Evolutionary conservation across 1,140 invertebrate genomes (phyloP).

Genomic region (Helicoverpa armigera): DNA sequence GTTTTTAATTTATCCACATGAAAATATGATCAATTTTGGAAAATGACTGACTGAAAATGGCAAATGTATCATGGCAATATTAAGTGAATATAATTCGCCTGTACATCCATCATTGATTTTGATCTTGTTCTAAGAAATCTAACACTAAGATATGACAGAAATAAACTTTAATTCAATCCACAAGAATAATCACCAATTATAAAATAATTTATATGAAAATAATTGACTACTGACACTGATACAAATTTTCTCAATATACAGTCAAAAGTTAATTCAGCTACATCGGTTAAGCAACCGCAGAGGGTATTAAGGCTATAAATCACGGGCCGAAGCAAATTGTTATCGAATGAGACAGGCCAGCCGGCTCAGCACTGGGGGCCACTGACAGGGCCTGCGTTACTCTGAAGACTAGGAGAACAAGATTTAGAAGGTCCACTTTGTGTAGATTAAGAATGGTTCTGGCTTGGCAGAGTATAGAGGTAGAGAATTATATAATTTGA

Average conservation of each 20-base stretch:
- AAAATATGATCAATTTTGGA: too few relatives aligned
- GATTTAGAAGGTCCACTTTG: not conserved
- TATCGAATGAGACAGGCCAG: constrained; percentile 66
- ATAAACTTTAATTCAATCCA: too few relatives aligned
- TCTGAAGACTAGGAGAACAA: not conserved
- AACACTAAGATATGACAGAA: too few relatives aligned
- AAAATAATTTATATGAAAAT: not conserved
- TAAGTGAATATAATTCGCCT: too few relatives aligned
- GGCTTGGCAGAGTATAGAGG: too few relatives aligned
- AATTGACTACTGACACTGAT: not conserved
- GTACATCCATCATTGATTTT: too few relatives aligned
- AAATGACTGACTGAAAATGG: too few relatives aligned
- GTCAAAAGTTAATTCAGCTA: constrained; percentile 51
- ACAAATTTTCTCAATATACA: constrained; percentile 38
- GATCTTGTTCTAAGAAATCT: too few relatives aligned
- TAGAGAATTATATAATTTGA: too few relatives aligned
- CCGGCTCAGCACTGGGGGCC: constrained; percentile 34
- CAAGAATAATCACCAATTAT: not conserved
- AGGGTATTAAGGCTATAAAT: constrained; percentile 68
- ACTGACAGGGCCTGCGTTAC: constrained; percentile 29
- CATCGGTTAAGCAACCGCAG: constrained; percentile 54
- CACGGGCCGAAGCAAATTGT: constrained; percentile 70
- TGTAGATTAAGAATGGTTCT: not conserved
- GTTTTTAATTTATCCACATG: too few relatives aligned
- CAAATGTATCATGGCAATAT: too few relatives aligned